Conservation (phyloP, 2,113 vertebrate genomes). For the Orycteropus afer region DNA sequence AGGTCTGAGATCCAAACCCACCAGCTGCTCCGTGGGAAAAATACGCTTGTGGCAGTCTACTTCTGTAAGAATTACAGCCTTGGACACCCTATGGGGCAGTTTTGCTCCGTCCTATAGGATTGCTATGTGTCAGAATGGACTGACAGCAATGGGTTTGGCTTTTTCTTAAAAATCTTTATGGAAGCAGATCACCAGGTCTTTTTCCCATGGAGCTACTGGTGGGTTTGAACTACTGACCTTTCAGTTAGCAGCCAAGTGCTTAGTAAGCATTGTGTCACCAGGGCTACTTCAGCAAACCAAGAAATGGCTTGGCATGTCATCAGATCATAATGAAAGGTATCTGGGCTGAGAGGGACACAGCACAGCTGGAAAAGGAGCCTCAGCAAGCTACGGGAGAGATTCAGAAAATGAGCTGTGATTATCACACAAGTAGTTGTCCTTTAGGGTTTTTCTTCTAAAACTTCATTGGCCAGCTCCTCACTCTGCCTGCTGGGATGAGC, state of each 20-base stretch:
- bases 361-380: neutral
- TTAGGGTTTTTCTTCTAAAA: constrained; percentile 7
- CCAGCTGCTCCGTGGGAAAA: neutral
- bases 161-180: neutral
- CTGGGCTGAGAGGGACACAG: neutral
- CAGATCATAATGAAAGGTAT: neutral
- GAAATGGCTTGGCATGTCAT: neutral
- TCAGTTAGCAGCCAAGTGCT: neutral
- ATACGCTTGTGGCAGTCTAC: neutral
- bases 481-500: neutral
- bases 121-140: too few species aligned
- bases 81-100: neutral
- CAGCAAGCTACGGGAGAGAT: neutral
- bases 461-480: neutral
- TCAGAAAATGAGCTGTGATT: neutral
- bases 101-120: neutral
- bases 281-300: neutral
- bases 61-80: neutral
- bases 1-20: too few species aligned
- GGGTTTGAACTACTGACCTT: neutral
- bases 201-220: neutral
- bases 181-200: neutral
- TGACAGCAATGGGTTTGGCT: neutral
- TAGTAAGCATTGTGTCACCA: neutral
- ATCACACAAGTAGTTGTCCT: neutral